Evolutionary conservation across 2,888 invertebrate species (phyloP).

Genomic region (Nomada hirtipes): DNA sequence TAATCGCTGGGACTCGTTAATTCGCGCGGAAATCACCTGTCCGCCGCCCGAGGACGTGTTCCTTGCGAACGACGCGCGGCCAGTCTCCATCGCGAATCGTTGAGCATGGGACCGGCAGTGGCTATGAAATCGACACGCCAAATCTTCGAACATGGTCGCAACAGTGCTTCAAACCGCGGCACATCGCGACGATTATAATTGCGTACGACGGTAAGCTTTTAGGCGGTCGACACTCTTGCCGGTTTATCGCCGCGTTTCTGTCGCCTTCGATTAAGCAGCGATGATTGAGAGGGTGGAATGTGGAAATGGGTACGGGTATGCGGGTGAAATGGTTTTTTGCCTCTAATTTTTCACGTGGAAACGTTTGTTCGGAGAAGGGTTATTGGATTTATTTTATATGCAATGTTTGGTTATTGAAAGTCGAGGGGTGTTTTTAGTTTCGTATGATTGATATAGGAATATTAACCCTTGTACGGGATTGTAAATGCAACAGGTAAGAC

Average conservation of each 20-base stretch:
- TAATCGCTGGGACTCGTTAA: constrained; percentile 71
- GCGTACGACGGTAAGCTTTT: constrained; percentile 43
- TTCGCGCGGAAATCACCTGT: constrained; percentile 72
- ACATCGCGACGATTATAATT: constrained; percentile 34
- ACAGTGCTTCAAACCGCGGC: constrained; percentile 14
- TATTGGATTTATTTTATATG: too few relatives aligned
- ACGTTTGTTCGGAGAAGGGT: neutral
- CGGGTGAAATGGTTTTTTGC: neutral
- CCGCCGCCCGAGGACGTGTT: constrained; percentile 44
- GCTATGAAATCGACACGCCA: constrained; percentile 43
- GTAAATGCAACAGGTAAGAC: too few relatives aligned
- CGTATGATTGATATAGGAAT: too few relatives aligned
- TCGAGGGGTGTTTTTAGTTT: too few relatives aligned
- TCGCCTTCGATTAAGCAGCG: neutral
- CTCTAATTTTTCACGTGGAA: neutral
- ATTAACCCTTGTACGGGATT: too few relatives aligned
- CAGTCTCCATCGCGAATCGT: constrained; percentile 42
- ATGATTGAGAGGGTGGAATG: neutral
- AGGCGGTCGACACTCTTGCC: constrained; percentile 7
- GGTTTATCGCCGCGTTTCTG: neutral
- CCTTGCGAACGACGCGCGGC: constrained; percentile 45
- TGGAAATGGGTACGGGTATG: too few relatives aligned
- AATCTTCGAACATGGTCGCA: constrained; percentile 38
- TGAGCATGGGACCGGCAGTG: constrained; percentile 26
- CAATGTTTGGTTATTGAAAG: too few relatives aligned